These are phyloP conservation scores for Morbakka virulenta DNA, from an alignment of 30 jellyfish, hydroid and myxozoan species.

Conservation along the genomic window DNA sequence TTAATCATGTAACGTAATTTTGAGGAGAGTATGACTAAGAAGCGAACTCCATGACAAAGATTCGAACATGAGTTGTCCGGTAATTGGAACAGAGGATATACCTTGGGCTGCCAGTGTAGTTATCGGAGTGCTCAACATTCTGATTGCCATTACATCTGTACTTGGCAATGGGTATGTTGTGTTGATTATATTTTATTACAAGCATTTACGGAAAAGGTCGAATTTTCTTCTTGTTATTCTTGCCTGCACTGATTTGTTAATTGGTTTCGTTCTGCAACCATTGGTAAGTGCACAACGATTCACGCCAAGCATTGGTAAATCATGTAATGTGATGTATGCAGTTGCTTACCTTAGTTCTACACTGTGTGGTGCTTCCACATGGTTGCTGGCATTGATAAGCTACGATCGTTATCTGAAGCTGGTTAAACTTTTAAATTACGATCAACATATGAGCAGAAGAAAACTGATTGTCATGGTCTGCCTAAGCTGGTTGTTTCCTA, in stretches of 20 bases:
- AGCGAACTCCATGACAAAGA: too few species aligned
- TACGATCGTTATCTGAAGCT: conserved; percentile 52
- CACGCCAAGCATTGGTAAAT: conserved; percentile 3
- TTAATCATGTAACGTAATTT: too few species aligned
- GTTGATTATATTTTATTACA: conserved; percentile 11
- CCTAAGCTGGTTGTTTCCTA: conserved; percentile 27
- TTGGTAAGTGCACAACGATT: conserved; percentile 35
- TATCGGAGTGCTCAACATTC: neutral
- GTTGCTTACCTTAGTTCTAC: conserved; percentile 15
- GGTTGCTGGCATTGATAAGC: conserved; percentile 54
- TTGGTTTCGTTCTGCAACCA: conserved; percentile 59
- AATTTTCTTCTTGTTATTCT: conserved; percentile 19
- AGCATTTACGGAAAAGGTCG: conserved; percentile 22
- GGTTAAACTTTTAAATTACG: conserved; percentile 39
- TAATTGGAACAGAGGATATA: conserved; percentile 25
- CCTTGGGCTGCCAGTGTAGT: neutral
- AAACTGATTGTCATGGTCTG: conserved; percentile 4
- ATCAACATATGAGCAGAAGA: conserved; percentile 6
- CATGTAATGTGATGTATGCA: conserved; percentile 44
- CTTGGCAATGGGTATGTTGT: conserved; percentile 28
- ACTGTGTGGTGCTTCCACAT: conserved; percentile 60
- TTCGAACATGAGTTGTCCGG: too few species aligned
- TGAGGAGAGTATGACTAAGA: too few species aligned
- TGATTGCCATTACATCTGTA: conserved; percentile 1
- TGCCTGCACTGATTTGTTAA: conserved; percentile 42